phyloP scores from a whole-genome alignment of 2,113 vertebrate species.

The Neotragus pygmaeus region DNA sequence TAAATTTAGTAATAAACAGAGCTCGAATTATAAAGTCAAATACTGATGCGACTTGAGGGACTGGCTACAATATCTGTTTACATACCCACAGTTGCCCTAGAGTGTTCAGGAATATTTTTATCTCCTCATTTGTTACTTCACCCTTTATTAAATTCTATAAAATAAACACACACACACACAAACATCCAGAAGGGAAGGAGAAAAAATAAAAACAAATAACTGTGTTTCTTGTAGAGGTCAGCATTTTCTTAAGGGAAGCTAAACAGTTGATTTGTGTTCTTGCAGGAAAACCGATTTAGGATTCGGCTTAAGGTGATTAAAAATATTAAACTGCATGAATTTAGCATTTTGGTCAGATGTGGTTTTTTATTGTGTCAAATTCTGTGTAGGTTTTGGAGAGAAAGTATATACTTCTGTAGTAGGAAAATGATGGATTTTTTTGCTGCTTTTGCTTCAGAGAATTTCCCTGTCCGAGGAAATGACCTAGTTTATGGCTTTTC shows the following conservation, averaged over 20 bases:
- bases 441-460: slow-evolving; percentile 58
- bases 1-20: slow-evolving; percentile 46
- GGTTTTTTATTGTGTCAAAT: not conserved
- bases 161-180: not conserved
- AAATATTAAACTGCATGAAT: slow-evolving; percentile 27
- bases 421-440: slow-evolving; percentile 43
- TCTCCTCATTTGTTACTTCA: slow-evolving; percentile 59
- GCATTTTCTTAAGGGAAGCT: not conserved
- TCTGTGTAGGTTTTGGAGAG: not conserved
- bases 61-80: not conserved
- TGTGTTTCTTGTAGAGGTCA: slow-evolving; percentile 20
- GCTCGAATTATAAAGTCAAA: slow-evolving; percentile 70
- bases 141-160: slow-evolving; percentile 63
- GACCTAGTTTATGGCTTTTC: slow-evolving; percentile 46
- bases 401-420: not conserved
- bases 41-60: not conserved
- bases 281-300: slow-evolving; percentile 6
- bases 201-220: not conserved
- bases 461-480: slow-evolving; percentile 56
- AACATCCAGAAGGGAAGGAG: not conserved
- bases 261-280: not conserved
- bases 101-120: slow-evolving; percentile 55
- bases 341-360: slow-evolving; percentile 5
- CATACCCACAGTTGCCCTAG: not conserved
- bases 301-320: slow-evolving; percentile 32